Evolutionary conservation across 2,113 vertebrate species (phyloP), one percentile per base, ranked within the genome.

Genomic region (Zingel zingel): DNA sequence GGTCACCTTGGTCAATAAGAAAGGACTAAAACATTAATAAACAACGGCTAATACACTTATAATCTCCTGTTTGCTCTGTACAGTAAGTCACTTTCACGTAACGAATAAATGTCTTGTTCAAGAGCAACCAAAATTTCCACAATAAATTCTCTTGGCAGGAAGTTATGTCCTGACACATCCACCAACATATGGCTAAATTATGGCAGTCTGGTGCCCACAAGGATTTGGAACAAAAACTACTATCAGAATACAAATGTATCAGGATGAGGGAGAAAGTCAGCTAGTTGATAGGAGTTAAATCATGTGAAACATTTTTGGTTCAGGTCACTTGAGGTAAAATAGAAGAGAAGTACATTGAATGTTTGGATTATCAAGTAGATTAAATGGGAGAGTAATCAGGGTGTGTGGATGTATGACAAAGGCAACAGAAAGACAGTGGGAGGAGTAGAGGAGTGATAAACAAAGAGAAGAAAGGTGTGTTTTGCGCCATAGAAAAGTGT

Each of bases 381-480:
- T 14, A 79, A 81, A 70, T 5, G 0, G 47, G 16, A 53, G 15
- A 59, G 63, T 70, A 75, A 73, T 30, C 7, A 0, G 30, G 14
- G 39, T 0, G 5, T 15, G 18, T 36, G 69, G 48, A 67, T 36
- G 30, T 71, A 61, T 16, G n/a, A 67, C 67, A 69, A 76, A 81
- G 50, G 50, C 11, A 82, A 77, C 16, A 71, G 61, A 62, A 74
- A 77, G 57, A 68, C 11, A 21, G 64, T 3, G 48, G 50, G 33
- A 59, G 71, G 74, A 63, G 71, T 5, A 43, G 68, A 86, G 54
- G 61, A 66, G 23, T 27, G 51, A 59, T 25, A 36, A 61, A 27
- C 18, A 75, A 64, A n/a, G 21, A 47, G 23, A 79, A 58, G 50
- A 36, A 56, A 77, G 36, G 36, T 53, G 45, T 36, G 67, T 33